These are phyloP conservation scores for Liodrosophila aerea DNA, from an alignment of 2,888 invertebrate genomes.

Conservation along the genomic window DNA sequence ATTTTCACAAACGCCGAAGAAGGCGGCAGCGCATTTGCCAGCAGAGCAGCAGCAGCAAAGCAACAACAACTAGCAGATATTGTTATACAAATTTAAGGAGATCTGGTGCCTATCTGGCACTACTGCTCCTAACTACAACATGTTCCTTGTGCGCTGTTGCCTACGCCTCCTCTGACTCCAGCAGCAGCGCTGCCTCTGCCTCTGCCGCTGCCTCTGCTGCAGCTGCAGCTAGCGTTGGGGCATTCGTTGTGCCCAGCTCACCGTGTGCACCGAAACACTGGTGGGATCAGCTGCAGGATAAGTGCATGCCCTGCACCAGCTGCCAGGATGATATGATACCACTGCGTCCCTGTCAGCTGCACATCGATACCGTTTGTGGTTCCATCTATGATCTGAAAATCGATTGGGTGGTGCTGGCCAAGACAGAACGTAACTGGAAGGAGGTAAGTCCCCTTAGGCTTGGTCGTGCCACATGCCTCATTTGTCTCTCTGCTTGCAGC, in stretches of 20 bases:
- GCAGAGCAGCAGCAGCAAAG: constrained; percentile 25
- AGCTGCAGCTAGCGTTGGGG: background rate
- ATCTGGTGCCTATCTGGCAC: constrained; percentile 60
- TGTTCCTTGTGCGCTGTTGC: constrained; percentile 77
- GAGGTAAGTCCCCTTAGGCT: constrained; percentile 80
- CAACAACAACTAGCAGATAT: constrained; percentile 16
- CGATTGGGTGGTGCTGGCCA: constrained; percentile 85
- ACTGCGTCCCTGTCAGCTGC: constrained; percentile 88
- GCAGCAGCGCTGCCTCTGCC: constrained; percentile 48
- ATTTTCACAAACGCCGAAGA: constrained; percentile 59
- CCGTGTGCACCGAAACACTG: constrained; percentile 86
- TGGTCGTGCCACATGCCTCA: no score
- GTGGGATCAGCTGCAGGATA: constrained; percentile 87
- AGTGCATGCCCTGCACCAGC: constrained; percentile 88
- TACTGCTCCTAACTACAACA: constrained; percentile 76
- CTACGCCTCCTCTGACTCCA: constrained; percentile 65
- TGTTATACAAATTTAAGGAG: constrained; percentile 30
- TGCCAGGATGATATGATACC: constrained; percentile 87
- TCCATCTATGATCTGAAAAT: constrained; percentile 86
- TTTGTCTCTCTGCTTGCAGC: constrained; percentile 50
- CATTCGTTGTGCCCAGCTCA: constrained; percentile 51
- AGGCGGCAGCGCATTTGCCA: constrained; percentile 42
- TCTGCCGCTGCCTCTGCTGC: constrained; percentile 6
- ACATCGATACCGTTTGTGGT: constrained; percentile 89
- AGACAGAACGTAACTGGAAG: constrained; percentile 82